A percentile compares a stretch with the other conserved stretches of the same genome.
Evolutionary conservation across 2,797 vertebrate genomes (phyloP).

Genomic region (Taenioides sp.): DNA sequence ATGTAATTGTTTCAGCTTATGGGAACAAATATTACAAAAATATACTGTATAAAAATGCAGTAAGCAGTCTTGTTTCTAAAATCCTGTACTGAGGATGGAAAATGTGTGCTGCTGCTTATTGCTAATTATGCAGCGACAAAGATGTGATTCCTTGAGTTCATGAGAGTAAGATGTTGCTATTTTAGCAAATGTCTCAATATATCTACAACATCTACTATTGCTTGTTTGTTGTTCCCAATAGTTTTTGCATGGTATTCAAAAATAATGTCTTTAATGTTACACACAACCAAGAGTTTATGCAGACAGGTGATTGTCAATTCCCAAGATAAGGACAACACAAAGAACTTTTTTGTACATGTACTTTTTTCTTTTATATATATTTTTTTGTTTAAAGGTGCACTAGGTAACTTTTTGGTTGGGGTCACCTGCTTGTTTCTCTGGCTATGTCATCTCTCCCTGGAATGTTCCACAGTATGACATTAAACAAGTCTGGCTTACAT

Average conservation of each 20-base stretch:
- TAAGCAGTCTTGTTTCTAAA: background rate
- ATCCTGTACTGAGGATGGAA: background rate
- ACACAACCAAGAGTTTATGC: background rate
- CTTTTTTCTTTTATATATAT: no score
- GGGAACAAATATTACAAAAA: background rate
- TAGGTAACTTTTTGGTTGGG: no score
- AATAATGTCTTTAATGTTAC: background rate
- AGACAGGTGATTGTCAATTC: background rate
- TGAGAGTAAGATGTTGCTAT: background rate
- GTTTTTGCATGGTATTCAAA: background rate
- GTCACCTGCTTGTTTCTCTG: no score
- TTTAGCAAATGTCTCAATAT: background rate
- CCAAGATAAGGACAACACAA: no score
- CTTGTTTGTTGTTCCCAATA: background rate
- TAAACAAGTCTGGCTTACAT: no score
- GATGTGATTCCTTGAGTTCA: background rate
- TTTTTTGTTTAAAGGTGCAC: no score
- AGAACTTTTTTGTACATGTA: no score
- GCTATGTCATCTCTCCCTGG: no score
- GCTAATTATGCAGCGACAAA: conserved; percentile 23
- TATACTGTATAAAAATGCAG: background rate
- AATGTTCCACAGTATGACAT: no score
- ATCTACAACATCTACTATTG: no score
- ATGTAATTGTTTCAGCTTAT: background rate
- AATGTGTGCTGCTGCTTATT: conserved; percentile 4